Conservation (phyloP, 2,888 invertebrate genomes). For the Mactromeris polynyma region DNA sequence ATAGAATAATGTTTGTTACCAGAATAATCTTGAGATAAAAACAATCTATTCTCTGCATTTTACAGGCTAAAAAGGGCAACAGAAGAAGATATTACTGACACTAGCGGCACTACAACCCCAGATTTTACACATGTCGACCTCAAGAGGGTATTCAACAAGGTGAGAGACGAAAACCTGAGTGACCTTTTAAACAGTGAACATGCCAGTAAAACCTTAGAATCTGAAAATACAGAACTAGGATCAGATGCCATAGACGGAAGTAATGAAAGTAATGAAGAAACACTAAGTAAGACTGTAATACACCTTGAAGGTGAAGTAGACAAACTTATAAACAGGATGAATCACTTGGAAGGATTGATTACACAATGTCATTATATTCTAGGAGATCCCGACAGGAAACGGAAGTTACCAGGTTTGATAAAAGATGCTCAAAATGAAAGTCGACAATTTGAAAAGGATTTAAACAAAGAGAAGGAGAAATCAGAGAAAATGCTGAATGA, state of each 20-base stretch:
- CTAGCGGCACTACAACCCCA: slow-evolving; percentile 11
- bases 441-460: slow-evolving; percentile 63
- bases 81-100: slow-evolving; percentile 37
- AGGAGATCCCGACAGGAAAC: slow-evolving; percentile 70
- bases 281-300: slow-evolving; percentile 18
- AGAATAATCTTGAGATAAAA: too few species aligned
- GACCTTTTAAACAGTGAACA: slow-evolving; percentile 51
- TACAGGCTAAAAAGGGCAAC: slow-evolving; percentile 7
- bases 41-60: background rate
- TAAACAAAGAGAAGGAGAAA: slow-evolving; percentile 68
- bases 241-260: slow-evolving; percentile 58
- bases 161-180: slow-evolving; percentile 64
- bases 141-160: slow-evolving; percentile 56
- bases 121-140: slow-evolving; percentile 48
- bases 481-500: slow-evolving; percentile 72
- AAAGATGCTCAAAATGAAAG: slow-evolving; percentile 60
- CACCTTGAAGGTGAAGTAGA: slow-evolving; percentile 61
- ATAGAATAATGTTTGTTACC: too few species aligned
- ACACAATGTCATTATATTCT: slow-evolving; percentile 72
- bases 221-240: slow-evolving; percentile 33
- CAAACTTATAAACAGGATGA: slow-evolving; percentile 63
- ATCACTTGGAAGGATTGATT: slow-evolving; percentile 64
- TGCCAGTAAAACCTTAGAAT: slow-evolving; percentile 16
- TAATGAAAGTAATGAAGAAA: slow-evolving; percentile 39
- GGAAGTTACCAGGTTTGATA: slow-evolving; percentile 62